A percentile compares a stretch with the other conserved stretches of the same genome.
These are phyloP conservation scores for Callitettix versicolor DNA, from an alignment of 1,140 invertebrate species.

Conservation along the genomic window DNA sequence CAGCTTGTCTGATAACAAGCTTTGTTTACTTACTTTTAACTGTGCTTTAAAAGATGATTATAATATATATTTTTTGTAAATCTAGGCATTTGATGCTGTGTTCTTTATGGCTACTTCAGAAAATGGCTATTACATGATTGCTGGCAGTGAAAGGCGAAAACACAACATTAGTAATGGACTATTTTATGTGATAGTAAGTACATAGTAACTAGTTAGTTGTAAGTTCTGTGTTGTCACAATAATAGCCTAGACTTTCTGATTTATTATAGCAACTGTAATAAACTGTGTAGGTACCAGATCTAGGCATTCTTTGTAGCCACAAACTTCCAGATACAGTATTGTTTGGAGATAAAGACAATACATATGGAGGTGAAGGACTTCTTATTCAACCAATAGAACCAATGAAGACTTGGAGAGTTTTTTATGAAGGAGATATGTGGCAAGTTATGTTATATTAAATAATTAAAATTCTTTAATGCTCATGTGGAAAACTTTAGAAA, in stretches of 20 bases:
- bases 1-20: no score
- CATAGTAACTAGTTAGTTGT: no score
- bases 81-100: conserved; percentile 48
- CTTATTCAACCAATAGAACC: conserved; percentile 45
- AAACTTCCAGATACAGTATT: conserved; percentile 54
- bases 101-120: conserved; percentile 43
- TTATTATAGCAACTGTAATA: background rate
- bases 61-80: background rate
- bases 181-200: conserved; percentile 41
- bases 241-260: background rate
- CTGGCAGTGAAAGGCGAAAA: conserved; percentile 41
- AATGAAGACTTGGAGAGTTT: conserved; percentile 53
- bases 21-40: no score
- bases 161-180: conserved; percentile 43
- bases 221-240: background rate
- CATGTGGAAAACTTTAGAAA: background rate
- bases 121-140: conserved; percentile 40
- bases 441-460: conserved; percentile 31
- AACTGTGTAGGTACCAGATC: conserved; percentile 41
- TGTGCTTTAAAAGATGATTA: no score
- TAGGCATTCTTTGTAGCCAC: conserved; percentile 50
- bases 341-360: conserved; percentile 40
- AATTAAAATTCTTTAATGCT: background rate
- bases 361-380: conserved; percentile 54
- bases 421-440: conserved; percentile 53